Conservation (phyloP, 2,113 vertebrate species). For the Dissostichus mawsoni region DNA sequence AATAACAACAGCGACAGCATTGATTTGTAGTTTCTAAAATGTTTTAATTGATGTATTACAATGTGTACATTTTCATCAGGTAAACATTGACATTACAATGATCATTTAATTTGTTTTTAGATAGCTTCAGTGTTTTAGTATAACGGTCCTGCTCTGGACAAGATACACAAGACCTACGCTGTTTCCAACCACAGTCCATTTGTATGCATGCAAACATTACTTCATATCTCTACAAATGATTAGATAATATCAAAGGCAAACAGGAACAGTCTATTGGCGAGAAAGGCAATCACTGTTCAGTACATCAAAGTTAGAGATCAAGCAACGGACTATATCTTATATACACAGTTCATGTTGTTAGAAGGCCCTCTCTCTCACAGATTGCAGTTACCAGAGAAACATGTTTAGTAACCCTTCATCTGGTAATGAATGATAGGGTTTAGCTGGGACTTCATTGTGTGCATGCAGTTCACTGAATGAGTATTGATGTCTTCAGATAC, state of each 20-base stretch:
- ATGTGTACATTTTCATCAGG: conserved; percentile 72
- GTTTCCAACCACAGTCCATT: conserved; percentile 34
- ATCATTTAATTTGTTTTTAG: conserved; percentile 44
- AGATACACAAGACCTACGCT: conserved; percentile 37
- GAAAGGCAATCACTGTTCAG: conserved; percentile 62
- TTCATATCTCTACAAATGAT: conserved; percentile 56
- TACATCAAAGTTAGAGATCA: conserved; percentile 64
- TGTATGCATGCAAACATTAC: conserved; percentile 69
- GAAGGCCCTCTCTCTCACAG: conserved; percentile 38
- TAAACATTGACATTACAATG: conserved; percentile 69
- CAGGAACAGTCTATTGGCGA: conserved; percentile 57
- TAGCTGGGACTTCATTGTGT: conserved; percentile 4
- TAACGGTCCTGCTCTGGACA: conserved; percentile 44
- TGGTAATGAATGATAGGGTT: conserved; percentile 33
- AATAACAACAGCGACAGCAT: conserved; percentile 32
- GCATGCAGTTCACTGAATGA: conserved; percentile 42
- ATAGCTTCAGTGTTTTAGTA: conserved; percentile 57
- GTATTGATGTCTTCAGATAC: conserved; percentile 6
- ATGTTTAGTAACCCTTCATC: conserved; percentile 26
- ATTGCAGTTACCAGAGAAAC: conserved; percentile 20
- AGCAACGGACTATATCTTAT: conserved; percentile 61
- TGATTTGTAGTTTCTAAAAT: conserved; percentile 43
- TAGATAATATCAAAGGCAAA: conserved; percentile 66
- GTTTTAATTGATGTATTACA: conserved; percentile 77
- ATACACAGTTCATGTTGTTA: conserved; percentile 60